A percentile compares a stretch with the other conserved stretches of the same genome.
Evolutionary conservation across 2,797 vertebrate species (phyloP).

Genomic region (Gephyroberyx darwinii): DNA sequence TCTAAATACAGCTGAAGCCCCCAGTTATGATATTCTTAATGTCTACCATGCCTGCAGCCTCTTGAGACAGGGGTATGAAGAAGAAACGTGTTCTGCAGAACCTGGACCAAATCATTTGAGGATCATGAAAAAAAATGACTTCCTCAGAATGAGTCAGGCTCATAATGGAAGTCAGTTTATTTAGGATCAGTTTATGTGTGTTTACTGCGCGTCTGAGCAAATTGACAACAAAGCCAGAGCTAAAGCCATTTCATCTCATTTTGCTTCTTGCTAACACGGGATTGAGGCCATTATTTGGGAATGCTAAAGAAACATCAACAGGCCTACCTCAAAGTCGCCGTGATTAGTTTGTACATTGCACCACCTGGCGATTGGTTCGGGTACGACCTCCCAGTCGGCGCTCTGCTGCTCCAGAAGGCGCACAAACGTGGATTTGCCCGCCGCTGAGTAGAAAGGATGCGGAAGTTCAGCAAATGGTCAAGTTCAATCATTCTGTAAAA

Average conservation of each 20-base stretch:
- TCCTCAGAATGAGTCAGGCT: background rate
- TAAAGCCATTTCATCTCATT: background rate
- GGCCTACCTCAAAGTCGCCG: conserved; percentile 86
- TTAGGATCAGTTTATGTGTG: background rate
- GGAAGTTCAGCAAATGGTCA: background rate
- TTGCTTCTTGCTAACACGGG: background rate
- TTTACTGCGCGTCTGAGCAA: background rate
- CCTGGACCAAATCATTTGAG: background rate
- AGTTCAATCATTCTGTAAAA: background rate
- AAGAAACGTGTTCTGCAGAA: background rate
- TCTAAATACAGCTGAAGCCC: conserved; percentile 63
- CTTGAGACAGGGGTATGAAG: background rate
- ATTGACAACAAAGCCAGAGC: background rate
- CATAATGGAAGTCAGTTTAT: background rate
- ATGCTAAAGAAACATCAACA: background rate
- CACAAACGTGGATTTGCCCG: conserved; percentile 93
- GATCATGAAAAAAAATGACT: background rate
- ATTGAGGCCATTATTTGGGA: background rate
- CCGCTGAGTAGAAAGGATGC: conserved; percentile 76
- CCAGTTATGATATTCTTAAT: background rate
- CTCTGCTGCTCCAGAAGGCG: conserved; percentile 84
- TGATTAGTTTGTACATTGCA: conserved; percentile 89
- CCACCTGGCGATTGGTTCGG: conserved; percentile 93
- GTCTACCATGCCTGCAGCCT: background rate
- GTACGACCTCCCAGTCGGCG: conserved; percentile 92